A percentile compares a stretch with the other conserved stretches of the same genome.
These are phyloP conservation scores for Haliclystus octoradiatus DNA, from an alignment of 30 jellyfish, hydroid and myxozoan genomes.

Conservation along the genomic window DNA sequence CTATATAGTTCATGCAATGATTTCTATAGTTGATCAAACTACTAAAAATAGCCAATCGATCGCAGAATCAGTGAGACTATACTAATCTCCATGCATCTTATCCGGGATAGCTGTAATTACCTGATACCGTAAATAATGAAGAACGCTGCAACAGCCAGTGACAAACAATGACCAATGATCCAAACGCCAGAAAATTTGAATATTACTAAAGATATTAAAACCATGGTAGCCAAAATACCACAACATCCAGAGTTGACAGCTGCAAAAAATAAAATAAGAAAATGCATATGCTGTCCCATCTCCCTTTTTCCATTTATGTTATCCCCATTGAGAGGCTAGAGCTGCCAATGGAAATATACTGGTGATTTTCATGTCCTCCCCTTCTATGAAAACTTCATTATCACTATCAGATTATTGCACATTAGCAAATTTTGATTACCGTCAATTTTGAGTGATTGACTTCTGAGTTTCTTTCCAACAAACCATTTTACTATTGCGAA, in stretches of 20 bases:
- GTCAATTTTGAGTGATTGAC: constrained; percentile 26
- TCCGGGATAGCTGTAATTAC: too few relatives aligned
- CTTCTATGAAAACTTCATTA: background rate
- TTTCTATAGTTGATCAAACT: too few relatives aligned
- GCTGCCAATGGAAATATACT: too few relatives aligned
- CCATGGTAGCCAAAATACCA: constrained; percentile 51
- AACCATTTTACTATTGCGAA: constrained; percentile 42
- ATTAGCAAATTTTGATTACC: constrained; percentile 14
- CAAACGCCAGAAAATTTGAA: constrained; percentile 44
- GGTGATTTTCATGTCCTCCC: too few relatives aligned
- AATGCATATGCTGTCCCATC: background rate
- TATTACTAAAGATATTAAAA: constrained; percentile 27
- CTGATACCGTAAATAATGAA: constrained; percentile 40
- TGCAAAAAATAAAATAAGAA: background rate
- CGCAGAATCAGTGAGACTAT: too few relatives aligned
- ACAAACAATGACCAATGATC: constrained; percentile 41
- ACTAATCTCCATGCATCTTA: too few relatives aligned
- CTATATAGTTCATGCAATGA: too few relatives aligned
- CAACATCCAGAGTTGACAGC: constrained; percentile 54
- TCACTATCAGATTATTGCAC: background rate
- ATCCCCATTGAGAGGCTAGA: too few relatives aligned
- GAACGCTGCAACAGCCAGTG: constrained; percentile 33
- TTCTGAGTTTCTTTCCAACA: constrained; percentile 20
- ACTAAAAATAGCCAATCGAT: too few relatives aligned
- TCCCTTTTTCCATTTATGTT: too few relatives aligned